Evolutionary conservation across 2,797 vertebrate genomes (phyloP).

Genomic region (Pseudomugil tenellus): DNA sequence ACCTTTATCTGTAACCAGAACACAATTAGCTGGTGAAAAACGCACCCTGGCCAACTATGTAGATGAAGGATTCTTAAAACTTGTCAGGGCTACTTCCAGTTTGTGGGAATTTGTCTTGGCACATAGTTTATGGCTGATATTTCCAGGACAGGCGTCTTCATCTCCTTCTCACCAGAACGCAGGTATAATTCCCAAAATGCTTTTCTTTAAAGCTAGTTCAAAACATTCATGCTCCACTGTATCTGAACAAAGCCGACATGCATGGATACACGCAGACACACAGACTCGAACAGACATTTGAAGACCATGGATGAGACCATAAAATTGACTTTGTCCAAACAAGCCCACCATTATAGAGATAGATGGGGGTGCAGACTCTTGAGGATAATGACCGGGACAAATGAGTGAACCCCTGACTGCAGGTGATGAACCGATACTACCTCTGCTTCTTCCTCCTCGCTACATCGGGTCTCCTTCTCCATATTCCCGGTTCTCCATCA

Average conservation of each 20-base stretch:
- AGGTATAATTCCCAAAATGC: background rate
- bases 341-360: slow-evolving; percentile 66
- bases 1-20: too few species aligned
- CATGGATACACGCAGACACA: slow-evolving; percentile 20
- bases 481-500: slow-evolving; percentile 51
- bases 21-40: too few species aligned
- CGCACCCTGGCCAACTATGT: too few species aligned
- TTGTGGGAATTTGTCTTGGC: too few species aligned
- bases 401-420: slow-evolving; percentile 65
- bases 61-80: background rate
- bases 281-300: slow-evolving; percentile 37
- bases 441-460: slow-evolving; percentile 47
- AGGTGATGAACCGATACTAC: slow-evolving; percentile 66
- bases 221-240: background rate
- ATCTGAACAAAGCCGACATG: slow-evolving; percentile 13
- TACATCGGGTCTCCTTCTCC: slow-evolving; percentile 49
- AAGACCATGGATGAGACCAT: slow-evolving; percentile 54
- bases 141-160: background rate
- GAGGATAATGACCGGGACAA: slow-evolving; percentile 71
- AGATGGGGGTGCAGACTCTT: slow-evolving; percentile 68
- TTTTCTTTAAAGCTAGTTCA: background rate
- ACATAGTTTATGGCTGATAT: too few species aligned
- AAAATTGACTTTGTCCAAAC: slow-evolving; percentile 71
- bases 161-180: background rate
- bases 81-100: background rate